phyloP scores from a whole-genome alignment of 2,888 invertebrate species.

The Microplitis deprimator region DNA sequence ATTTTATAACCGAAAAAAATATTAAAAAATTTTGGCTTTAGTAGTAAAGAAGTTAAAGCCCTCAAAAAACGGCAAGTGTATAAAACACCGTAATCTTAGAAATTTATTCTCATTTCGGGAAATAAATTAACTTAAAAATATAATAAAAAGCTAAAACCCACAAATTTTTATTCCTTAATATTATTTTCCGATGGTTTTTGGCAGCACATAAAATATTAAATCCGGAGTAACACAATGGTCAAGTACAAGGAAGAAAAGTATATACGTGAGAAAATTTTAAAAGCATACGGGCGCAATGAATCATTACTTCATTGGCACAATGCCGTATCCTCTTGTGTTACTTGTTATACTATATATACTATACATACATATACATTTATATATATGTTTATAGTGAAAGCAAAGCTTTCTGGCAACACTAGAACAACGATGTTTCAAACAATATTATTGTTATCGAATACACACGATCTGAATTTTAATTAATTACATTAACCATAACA shows the following conservation, averaged over 20 bases:
- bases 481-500: neutral
- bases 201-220: constrained; percentile 8
- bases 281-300: constrained; percentile 26
- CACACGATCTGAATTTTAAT: constrained; percentile 24
- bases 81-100: neutral
- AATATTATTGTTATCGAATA: constrained; percentile 26
- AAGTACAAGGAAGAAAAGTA: neutral
- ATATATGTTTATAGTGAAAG: neutral
- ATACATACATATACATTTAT: neutral
- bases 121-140: neutral
- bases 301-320: constrained; percentile 30
- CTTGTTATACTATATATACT: constrained; percentile 5
- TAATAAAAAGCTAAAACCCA: neutral
- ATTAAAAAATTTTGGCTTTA: too few species aligned
- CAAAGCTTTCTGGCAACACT: constrained; percentile 13
- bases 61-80: neutral
- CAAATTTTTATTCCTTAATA: neutral
- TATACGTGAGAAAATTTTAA: constrained; percentile 7
- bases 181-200: constrained; percentile 11
- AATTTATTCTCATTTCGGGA: neutral
- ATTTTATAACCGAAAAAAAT: too few species aligned
- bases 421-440: constrained; percentile 8
- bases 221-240: neutral
- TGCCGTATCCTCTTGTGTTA: constrained; percentile 36
- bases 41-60: neutral